phyloP scores from a whole-genome alignment of 2,113 vertebrate species.

The Dasypus novemcinctus region DNA sequence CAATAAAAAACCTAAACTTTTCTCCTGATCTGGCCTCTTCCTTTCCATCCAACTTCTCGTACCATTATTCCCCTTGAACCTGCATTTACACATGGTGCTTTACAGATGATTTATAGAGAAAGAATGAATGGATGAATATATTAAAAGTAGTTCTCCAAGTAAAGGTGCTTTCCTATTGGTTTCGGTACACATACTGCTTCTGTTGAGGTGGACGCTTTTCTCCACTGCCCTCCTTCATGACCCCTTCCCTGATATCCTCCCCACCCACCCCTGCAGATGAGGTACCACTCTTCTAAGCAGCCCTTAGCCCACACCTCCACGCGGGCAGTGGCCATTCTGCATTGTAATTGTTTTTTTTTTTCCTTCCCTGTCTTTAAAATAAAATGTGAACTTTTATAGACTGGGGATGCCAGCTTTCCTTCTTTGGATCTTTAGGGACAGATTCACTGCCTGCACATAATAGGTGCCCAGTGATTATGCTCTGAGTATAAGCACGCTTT shows the following conservation, averaged over 20 bases:
- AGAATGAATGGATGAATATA: not conserved
- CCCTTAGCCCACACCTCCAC: not conserved
- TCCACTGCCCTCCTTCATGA: not conserved
- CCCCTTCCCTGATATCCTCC: not conserved
- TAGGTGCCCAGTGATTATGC: not conserved
- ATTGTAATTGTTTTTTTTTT: too few relatives aligned
- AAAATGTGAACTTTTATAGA: not conserved
- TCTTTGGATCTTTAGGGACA: not conserved
- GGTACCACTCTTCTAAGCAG: fast-evolving
- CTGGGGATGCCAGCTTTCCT: fast-evolving
- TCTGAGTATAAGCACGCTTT: not conserved
- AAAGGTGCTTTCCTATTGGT: not conserved
- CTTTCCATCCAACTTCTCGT: not conserved
- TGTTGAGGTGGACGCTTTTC: not conserved
- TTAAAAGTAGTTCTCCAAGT: not conserved
- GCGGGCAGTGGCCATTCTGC: not conserved
- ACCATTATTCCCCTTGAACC: not conserved
- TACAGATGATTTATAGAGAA: not conserved
- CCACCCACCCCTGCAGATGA: too few relatives aligned
- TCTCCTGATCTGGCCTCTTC: not conserved
- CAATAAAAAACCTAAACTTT: not conserved
- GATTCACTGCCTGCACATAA: not conserved
- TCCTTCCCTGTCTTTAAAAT: not conserved
- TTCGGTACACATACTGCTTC: not conserved
- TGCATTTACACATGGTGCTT: not conserved